These are phyloP conservation scores for Drosophila ananassae DNA, from an alignment of 1,140 invertebrate genomes.

Conservation along the genomic window DNA sequence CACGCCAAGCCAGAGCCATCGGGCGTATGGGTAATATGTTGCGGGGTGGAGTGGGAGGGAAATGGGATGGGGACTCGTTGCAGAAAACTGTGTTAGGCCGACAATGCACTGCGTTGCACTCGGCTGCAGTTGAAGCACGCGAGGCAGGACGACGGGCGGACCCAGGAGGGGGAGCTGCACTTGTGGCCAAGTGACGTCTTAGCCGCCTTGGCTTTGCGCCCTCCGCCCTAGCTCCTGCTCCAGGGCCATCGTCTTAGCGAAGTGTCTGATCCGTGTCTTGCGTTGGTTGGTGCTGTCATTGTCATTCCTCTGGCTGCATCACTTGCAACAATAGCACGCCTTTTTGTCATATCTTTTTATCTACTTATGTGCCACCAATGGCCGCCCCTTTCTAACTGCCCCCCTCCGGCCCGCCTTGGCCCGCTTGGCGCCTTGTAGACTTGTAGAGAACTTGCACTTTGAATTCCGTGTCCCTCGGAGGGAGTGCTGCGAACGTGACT, in stretches of 20 bases:
- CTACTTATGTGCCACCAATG: slow-evolving; percentile 44
- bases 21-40: slow-evolving; percentile 29
- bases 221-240: slow-evolving; percentile 4
- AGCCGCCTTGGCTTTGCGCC: slow-evolving; percentile 20
- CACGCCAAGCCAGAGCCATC: slow-evolving; percentile 24
- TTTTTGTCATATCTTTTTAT: slow-evolving; percentile 65
- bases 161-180: slow-evolving; percentile 10
- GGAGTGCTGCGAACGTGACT: slow-evolving; percentile 60
- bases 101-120: slow-evolving; percentile 75
- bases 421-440: slow-evolving; percentile 27
- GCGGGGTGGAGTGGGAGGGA: background rate
- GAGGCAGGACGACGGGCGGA: background rate
- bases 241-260: slow-evolving; percentile 32
- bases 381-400: background rate
- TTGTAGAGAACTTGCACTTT: slow-evolving; percentile 62
- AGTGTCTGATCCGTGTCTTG: slow-evolving; percentile 52
- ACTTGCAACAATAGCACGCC: slow-evolving; percentile 43
- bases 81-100: slow-evolving; percentile 73
- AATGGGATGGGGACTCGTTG: slow-evolving; percentile 6
- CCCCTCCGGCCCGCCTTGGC: background rate
- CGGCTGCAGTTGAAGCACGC: slow-evolving; percentile 10
- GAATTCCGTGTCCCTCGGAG: slow-evolving; percentile 47
- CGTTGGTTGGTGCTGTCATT: slow-evolving; percentile 14
- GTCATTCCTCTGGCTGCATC: slow-evolving; percentile 15
- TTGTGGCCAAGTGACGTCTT: slow-evolving; percentile 62